phyloP scores from a whole-genome alignment of 30 jellyfish, hydroid and myxozoan species.

The Aurelia sp. region DNA sequence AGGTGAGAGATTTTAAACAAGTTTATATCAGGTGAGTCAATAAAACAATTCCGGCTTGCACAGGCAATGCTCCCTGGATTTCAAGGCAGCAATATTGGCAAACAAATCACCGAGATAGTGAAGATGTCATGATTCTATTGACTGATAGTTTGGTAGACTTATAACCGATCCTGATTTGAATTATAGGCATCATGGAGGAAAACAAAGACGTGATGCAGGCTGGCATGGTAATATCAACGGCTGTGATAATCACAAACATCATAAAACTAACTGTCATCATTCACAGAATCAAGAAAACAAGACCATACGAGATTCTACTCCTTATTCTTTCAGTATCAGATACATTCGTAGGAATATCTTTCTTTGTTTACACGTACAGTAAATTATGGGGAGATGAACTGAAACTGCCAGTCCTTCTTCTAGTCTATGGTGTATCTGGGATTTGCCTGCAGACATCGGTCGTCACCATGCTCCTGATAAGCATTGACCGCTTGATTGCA shows the following conservation, averaged over 20 bases:
- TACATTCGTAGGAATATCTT: background rate
- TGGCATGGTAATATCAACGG: background rate
- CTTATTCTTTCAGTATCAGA: slow-evolving; percentile 33
- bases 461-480: slow-evolving; percentile 26
- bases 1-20: too few species aligned
- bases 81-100: too few species aligned
- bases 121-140: too few species aligned
- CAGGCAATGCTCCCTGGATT: too few species aligned
- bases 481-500: slow-evolving; percentile 33
- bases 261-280: slow-evolving; percentile 1
- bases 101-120: too few species aligned
- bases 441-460: slow-evolving; percentile 2
- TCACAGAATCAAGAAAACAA: background rate
- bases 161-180: too few species aligned
- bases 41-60: too few species aligned
- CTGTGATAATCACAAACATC: slow-evolving; percentile 1
- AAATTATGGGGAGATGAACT: background rate
- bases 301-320: slow-evolving; percentile 37
- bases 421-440: background rate
- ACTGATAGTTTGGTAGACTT: too few species aligned
- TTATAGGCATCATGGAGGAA: too few species aligned
- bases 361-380: background rate
- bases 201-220: background rate
- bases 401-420: too few species aligned
- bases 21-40: too few species aligned